Percentiles rank a stretch among this genome's conserved stretches.
These are phyloP conservation scores for Discoglossus pictus DNA, from an alignment of 2,797 vertebrate species.

Conservation along the genomic window DNA sequence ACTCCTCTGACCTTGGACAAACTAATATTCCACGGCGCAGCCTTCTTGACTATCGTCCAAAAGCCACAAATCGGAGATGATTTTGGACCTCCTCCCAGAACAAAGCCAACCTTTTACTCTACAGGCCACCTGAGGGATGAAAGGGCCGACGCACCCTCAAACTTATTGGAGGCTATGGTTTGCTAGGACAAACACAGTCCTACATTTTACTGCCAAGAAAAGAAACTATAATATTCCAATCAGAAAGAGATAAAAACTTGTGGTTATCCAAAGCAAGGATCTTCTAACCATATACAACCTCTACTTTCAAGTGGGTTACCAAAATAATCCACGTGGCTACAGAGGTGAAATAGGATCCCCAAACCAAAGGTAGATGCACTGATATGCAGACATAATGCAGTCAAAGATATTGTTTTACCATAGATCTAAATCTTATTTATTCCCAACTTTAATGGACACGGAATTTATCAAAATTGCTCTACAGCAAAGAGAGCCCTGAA, in stretches of 20 bases:
- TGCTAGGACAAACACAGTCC: slow-evolving; percentile 46
- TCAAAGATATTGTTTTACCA: not conserved
- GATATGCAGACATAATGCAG: not conserved
- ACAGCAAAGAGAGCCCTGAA: too few species aligned
- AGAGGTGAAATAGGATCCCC: not conserved
- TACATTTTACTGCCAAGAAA: slow-evolving; percentile 29
- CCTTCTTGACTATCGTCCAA: slow-evolving; percentile 61
- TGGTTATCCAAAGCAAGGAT: slow-evolving; percentile 24
- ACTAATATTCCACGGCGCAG: slow-evolving; percentile 57
- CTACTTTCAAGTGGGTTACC: slow-evolving; percentile 5
- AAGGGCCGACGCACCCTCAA: slow-evolving; percentile 50
- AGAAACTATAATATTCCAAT: slow-evolving; percentile 35
- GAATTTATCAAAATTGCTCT: too few species aligned
- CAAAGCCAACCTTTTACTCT: slow-evolving; percentile 57
- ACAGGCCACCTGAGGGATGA: slow-evolving; percentile 42
- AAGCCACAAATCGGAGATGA: slow-evolving; percentile 59
- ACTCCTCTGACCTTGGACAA: slow-evolving; percentile 58
- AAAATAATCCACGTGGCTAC: not conserved
- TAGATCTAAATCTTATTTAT: not conserved
- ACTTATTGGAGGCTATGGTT: slow-evolving; percentile 54
- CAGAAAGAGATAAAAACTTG: slow-evolving; percentile 24
- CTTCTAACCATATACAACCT: slow-evolving; percentile 21
- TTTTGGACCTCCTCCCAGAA: slow-evolving; percentile 65
- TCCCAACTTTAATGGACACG: slow-evolving; percentile 7
- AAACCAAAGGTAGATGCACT: not conserved